Base-by-base conservation (phyloP, 2,113 vertebrate genomes). In the Microcebus ravelobensis region DNA sequence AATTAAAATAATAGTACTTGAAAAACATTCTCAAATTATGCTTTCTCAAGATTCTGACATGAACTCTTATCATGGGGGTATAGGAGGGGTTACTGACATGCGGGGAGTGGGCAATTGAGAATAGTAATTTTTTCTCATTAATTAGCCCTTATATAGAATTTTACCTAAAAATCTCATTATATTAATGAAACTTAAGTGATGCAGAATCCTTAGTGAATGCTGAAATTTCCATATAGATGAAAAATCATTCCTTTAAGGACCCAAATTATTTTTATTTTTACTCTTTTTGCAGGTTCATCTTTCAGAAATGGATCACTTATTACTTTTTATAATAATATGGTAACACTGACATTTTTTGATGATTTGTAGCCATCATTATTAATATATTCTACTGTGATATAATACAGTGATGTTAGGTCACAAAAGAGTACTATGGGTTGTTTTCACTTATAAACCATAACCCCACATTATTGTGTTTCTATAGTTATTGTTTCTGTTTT, bases 231-330 rank as follows among this genome's bases (percentile, higher is more conserved):
- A 82, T 20, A 42, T 21, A 68, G 79, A 55, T 77, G 52, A 86
- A 94, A 94, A 89, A 10, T 74, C 91, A 90, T 31, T n/a, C 21
- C 79, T 90, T 96, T 81, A 81, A 94, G 70, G 7, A 90, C 21
- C 10, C 17, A 68, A 52, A 76, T 45, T 86, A 11, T 86, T 92
- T 74, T 93, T 84, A 45, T 70, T 73, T 96, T 96, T 95, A 87
- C 23, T 70, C 50, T 48, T 95, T 93, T 82, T 81, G 6, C 1
- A 87, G 36, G 9, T 80, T 74, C 29, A 59, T 76, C 27, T 87
- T 95, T 89, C 20, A 83, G 95, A 95, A 82, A 57, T 67, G 48
- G 15, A 68, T 79, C 34, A 86, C 29, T 45, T 27, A 74, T 74
- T 88, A 92, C 17, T 20, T 67, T 91, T 95, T 90, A 50, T 23